Base-by-base conservation (phyloP, 53 echinoderm and acorn worm genomes). In the Echinarachnius parma region DNA sequence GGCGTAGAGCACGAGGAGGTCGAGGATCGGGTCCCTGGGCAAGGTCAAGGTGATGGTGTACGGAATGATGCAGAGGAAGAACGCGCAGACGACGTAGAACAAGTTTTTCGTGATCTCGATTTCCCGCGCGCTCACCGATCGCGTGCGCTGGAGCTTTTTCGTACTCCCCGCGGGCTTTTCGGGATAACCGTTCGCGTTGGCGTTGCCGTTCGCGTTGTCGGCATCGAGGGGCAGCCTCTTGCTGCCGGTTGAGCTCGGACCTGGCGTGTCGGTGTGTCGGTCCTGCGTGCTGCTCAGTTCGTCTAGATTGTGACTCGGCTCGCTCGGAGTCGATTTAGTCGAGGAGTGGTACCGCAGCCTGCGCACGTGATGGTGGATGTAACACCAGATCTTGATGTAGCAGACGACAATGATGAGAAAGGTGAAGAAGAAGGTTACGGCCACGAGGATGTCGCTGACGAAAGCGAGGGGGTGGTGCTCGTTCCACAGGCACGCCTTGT, bases 371-470 rank as follows among this genome's bases (percentile, higher is more conserved):
- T 14, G 56, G 14, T 42, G 42, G 45, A 72, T 72, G 57, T 72
- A 72, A 34, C 55, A 37, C 74, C 74, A 72, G 57, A 72, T 72
- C 28, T 72, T 72, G 45, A 72, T 28, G 74, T 72, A 72, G 44
- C 74, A 72, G 57, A 72, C 28, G 57, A 72, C 35, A 27, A 72
- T 72, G 57, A 72, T 72, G 27, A 26, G 22, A 26, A 72, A 72
- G 7, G 74, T 72, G 28, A 55, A 72, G 24, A 72, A 28, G 35
- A 72, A 72, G 1, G 74, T 72, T 55, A 72, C 15, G 16, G 74
- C 74, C 9, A 72, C 74, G 11, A 72, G 25, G 55, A 72, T 72
- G 28, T 72, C 74, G 24, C 28, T 72, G 26, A 72, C 57, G 28
- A 28, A 72, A 9, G 74, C 74, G 4, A 28, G 9, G 0, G 1